Percentiles rank a stretch among this genome's conserved stretches.
Evolutionary conservation across 1,140 invertebrate species (phyloP).

Genomic region (Ostrea denselamellosa): DNA sequence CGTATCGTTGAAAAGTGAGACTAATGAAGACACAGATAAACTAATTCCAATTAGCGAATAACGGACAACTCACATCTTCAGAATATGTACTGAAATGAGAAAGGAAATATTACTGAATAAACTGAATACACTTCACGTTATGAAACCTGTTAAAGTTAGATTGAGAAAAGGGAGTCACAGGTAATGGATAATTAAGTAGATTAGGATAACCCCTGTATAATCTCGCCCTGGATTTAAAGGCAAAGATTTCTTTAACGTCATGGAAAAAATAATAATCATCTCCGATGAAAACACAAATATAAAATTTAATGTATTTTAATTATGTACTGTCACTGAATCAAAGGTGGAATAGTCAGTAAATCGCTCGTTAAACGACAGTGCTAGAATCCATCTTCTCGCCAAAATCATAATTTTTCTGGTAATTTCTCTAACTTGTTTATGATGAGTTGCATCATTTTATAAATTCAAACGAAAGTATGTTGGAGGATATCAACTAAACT

Average conservation of each 20-base stretch:
- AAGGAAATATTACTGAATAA: neutral
- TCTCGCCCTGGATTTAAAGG: constrained; percentile 10
- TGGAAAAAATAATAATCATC: neutral
- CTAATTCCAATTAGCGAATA: neutral
- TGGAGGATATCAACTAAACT: neutral
- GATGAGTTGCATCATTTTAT: neutral
- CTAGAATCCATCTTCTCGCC: neutral
- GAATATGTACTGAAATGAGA: neutral
- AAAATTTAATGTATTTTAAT: neutral
- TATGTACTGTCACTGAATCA: neutral
- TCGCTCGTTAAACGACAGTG: neutral
- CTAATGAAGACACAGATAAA: neutral
- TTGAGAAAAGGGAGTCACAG: neutral
- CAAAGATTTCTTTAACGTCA: constrained; percentile 1
- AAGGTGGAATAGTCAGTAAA: neutral
- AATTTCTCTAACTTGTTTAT: neutral
- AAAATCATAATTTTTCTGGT: constrained; percentile 5
- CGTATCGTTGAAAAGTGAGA: neutral
- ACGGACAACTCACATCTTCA: neutral
- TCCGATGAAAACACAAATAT: neutral
- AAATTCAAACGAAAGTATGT: neutral
- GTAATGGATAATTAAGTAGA: constrained; percentile 12
- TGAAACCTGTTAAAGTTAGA: neutral
- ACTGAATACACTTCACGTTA: neutral
- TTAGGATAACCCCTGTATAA: constrained; percentile 26